Conservation (phyloP, 2,888 invertebrate genomes). For the Mechanitis messenoides region DNA sequence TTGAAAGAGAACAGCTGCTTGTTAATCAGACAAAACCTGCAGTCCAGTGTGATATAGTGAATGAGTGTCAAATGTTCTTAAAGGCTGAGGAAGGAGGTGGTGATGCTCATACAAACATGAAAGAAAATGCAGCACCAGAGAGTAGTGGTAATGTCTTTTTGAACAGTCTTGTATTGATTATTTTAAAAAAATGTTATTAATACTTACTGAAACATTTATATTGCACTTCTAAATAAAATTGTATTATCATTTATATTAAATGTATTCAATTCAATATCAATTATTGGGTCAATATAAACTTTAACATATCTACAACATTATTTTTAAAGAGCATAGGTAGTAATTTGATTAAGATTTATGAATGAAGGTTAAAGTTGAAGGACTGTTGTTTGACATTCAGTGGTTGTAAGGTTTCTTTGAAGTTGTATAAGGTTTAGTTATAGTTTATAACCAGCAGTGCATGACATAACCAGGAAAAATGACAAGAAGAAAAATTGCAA, state of each 20-base stretch:
- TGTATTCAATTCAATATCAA: too few species aligned
- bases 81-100: slow-evolving; percentile 68
- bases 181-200: background rate
- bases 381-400: too few species aligned
- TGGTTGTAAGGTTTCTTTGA: slow-evolving; percentile 32
- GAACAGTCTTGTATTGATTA: background rate
- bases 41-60: slow-evolving; percentile 58
- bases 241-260: too few species aligned
- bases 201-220: too few species aligned
- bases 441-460: slow-evolving; percentile 7
- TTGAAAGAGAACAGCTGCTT: slow-evolving; percentile 43
- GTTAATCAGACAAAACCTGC: slow-evolving; percentile 40
- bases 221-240: too few species aligned
- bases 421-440: slow-evolving; percentile 26
- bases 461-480: slow-evolving; percentile 16
- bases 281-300: too few species aligned
- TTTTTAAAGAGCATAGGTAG: too few species aligned
- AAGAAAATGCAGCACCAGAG: slow-evolving; percentile 37
- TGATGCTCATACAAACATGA: slow-evolving; percentile 48
- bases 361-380: too few species aligned
- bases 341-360: too few species aligned
- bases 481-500: slow-evolving; percentile 30
- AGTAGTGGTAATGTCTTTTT: slow-evolving; percentile 35
- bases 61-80: slow-evolving; percentile 65
- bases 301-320: too few species aligned